Conservation (phyloP, 2,113 vertebrate species). For the Cyanoliseus patagonus region DNA sequence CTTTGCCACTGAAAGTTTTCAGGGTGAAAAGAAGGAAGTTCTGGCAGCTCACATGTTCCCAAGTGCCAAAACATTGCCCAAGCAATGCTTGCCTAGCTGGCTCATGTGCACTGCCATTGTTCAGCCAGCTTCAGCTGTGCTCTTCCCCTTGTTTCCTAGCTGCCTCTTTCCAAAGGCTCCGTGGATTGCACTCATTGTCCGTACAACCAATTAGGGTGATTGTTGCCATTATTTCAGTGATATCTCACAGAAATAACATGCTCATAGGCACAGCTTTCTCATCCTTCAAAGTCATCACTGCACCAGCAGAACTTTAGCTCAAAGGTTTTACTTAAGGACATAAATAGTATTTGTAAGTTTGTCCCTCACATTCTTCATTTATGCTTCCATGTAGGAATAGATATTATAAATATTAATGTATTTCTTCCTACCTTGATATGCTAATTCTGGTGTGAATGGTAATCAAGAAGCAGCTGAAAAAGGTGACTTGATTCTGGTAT, state of each 20-base stretch:
- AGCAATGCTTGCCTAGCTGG: neutral
- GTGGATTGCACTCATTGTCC: conserved; percentile 20
- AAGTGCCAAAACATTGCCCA: neutral
- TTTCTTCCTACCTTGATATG: conserved; percentile 77
- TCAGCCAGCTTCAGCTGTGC: neutral
- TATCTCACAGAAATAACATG: conserved; percentile 28
- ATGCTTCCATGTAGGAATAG: conserved; percentile 57
- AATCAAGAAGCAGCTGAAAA: conserved; percentile 70
- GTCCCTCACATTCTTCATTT: conserved; percentile 64
- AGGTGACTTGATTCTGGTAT: conserved; percentile 62
- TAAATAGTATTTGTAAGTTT: conserved; percentile 66
- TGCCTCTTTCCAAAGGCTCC: neutral
- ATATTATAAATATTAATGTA: conserved; percentile 75
- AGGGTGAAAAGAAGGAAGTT: neutral
- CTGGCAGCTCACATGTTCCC: neutral
- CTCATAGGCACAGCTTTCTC: neutral
- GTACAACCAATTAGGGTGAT: conserved; percentile 31
- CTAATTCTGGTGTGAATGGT: conserved; percentile 65
- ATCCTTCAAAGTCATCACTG: conserved; percentile 9
- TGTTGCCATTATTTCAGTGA: conserved; percentile 3
- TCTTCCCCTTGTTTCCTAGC: neutral
- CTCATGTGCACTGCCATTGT: neutral
- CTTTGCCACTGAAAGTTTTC: neutral
- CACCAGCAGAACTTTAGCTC: neutral
- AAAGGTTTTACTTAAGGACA: conserved; percentile 4